These are phyloP conservation scores for Drosophila lacertosa DNA, from an alignment of 1,140 invertebrate species.

Conservation along the genomic window DNA sequence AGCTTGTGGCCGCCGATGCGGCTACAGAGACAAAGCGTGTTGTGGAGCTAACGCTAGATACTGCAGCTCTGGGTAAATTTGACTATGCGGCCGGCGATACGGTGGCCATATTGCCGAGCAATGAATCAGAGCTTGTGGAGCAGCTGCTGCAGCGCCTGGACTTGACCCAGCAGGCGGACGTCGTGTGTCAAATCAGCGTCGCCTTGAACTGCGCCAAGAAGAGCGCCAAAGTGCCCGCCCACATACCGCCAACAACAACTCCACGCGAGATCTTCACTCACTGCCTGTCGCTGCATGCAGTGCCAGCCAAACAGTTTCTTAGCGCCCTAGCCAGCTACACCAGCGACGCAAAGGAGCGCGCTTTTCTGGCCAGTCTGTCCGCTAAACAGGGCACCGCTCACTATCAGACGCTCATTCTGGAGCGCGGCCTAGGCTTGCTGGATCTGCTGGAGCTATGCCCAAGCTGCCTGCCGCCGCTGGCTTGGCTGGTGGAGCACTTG, in stretches of 20 bases:
- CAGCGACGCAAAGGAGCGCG: conserved; percentile 39
- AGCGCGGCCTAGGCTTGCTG: conserved; percentile 84
- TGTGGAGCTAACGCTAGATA: conserved; percentile 59
- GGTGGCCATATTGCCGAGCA: conserved; percentile 64
- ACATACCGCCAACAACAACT: conserved; percentile 76
- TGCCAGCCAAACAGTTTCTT: conserved; percentile 83
- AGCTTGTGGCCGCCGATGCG: conserved; percentile 47
- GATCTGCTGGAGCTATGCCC: conserved; percentile 88
- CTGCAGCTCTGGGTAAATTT: background rate
- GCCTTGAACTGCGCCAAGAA: conserved; percentile 56
- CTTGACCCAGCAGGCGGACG: conserved; percentile 48
- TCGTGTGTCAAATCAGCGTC: conserved; percentile 38
- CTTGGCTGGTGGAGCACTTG: conserved; percentile 89
- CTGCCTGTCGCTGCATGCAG: conserved; percentile 75
- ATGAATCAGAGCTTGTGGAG: conserved; percentile 39
- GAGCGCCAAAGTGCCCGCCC: conserved; percentile 68
- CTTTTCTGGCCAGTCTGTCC: conserved; percentile 60
- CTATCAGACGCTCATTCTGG: conserved; percentile 66
- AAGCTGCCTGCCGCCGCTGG: conserved; percentile 87
- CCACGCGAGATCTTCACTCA: conserved; percentile 77
- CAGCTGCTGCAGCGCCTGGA: conserved; percentile 48
- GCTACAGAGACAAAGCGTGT: conserved; percentile 54
- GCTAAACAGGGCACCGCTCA: conserved; percentile 64
- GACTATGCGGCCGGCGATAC: conserved; percentile 71
- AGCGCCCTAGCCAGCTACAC: conserved; percentile 56